Evolutionary conservation across 2,113 vertebrate species (phyloP), one percentile per base, ranked within the genome.

Genomic region (Glaucomys volans): DNA sequence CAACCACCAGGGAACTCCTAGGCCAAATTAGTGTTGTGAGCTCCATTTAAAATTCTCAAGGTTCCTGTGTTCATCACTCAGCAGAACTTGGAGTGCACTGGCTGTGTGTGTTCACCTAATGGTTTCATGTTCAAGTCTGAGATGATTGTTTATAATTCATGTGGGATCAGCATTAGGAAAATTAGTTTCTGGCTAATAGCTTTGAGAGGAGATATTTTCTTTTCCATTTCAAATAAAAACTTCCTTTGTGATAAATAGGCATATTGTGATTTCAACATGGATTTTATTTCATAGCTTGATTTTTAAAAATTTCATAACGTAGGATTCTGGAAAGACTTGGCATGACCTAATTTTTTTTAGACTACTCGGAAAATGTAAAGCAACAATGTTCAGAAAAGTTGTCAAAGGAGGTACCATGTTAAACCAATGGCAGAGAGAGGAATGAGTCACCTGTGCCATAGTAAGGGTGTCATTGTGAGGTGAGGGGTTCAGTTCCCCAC

Each of bases 321-420:
- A 47, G 67, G 59, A 52, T 95, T 87, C 30, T 92, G 91, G 91
- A 94, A 71, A 47, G 42, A 59, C n/a, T 79, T 93, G 67, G 4
- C 22, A 17, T 32, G 13, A 50, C 50, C 44, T 47, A 50, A 50
- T 50, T 50, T 50, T 50, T 50, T 12, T 54, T 17, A 87, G 75
- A 59, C 14, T 44, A 30, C 16, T 69, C 82, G 30, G 24, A 52
- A 72, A 3, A 14, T 40, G 18, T 16, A 67, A 37, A 79, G 28
- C 79, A 62, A 8, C 52, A 44, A 0, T 85, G 26, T 71, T 83
- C 3, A 8, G 2, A 30, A 59, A 47, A 11, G 42, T 67, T 40
- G 50, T 42, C 62, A 24, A 40, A n/a, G 37, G 24, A 20, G 13
- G 2, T 57, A 2, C 2, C 52, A n/a, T 69, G 22, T 32, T 57